phyloP scores from a whole-genome alignment of 2,113 vertebrate species.

The Lonchura striata region DNA sequence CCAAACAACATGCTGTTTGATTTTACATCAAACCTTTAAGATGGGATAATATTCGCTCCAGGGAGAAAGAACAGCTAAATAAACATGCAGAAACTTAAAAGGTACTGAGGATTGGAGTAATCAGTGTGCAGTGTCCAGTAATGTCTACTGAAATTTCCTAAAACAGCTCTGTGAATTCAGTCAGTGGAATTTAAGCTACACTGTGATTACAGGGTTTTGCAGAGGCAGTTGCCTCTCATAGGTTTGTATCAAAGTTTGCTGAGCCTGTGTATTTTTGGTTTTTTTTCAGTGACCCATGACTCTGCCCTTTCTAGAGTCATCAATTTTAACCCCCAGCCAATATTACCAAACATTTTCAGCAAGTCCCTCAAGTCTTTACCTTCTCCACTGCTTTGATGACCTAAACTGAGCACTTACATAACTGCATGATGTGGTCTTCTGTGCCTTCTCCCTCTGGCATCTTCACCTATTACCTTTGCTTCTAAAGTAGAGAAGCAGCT shows the following conservation, averaged over 20 bases:
- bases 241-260: neutral
- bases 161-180: neutral
- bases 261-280: neutral
- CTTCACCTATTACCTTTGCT: neutral
- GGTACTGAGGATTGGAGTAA: neutral
- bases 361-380: neutral
- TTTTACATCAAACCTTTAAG: conserved; percentile 48
- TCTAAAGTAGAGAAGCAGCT: neutral
- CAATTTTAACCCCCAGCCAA: neutral
- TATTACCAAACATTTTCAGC: neutral
- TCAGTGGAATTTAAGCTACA: neutral
- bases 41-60: conserved; percentile 14
- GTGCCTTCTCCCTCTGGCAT: neutral
- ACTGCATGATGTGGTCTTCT: neutral
- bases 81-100: conserved; percentile 10
- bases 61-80: conserved; percentile 13
- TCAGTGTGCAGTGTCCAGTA: neutral
- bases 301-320: neutral
- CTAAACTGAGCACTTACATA: neutral
- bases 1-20: conserved; percentile 13
- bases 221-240: neutral
- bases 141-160: neutral
- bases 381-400: neutral
- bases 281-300: neutral
- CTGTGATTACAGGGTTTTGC: neutral